Evolutionary conservation across 2,888 invertebrate genomes (phyloP).

Genomic region (Empis livida): DNA sequence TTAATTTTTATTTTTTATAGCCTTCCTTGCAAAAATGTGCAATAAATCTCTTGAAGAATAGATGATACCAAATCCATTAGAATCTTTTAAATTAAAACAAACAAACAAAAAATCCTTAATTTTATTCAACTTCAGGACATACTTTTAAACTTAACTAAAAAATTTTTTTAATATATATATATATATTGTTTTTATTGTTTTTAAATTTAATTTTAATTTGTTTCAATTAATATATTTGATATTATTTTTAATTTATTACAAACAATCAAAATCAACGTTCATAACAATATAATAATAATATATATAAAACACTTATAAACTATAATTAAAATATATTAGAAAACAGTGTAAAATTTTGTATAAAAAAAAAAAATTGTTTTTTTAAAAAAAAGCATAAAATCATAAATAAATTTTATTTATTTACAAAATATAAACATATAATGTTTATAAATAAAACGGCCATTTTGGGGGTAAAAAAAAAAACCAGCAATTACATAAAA

Average conservation of each 20-base stretch:
- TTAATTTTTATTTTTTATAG: constrained; percentile 38
- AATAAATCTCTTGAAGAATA: constrained; percentile 40
- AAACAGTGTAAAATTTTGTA: no score
- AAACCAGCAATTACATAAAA: no score
- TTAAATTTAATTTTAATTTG: neutral
- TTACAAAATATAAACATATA: no score
- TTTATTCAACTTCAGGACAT: neutral
- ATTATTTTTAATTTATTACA: neutral
- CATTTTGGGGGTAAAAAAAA: no score
- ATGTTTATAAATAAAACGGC: no score
- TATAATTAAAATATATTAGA: no score
- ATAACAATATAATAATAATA: no score
- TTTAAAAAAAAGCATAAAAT: no score
- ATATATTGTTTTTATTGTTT: neutral
- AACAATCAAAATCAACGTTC: neutral
- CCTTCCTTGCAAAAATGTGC: constrained; percentile 81
- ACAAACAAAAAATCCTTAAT: neutral
- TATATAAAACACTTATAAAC: no score
- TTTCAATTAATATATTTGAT: neutral
- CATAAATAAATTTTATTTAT: no score
- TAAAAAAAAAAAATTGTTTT: no score
- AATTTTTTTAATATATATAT: neutral
- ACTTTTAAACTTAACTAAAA: neutral
- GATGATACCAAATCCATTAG: constrained; percentile 18
- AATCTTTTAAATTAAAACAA: constrained; percentile 2